These are phyloP conservation scores for Microdon myrmicae DNA, from an alignment of 2,888 invertebrate genomes.

Conservation along the genomic window DNA sequence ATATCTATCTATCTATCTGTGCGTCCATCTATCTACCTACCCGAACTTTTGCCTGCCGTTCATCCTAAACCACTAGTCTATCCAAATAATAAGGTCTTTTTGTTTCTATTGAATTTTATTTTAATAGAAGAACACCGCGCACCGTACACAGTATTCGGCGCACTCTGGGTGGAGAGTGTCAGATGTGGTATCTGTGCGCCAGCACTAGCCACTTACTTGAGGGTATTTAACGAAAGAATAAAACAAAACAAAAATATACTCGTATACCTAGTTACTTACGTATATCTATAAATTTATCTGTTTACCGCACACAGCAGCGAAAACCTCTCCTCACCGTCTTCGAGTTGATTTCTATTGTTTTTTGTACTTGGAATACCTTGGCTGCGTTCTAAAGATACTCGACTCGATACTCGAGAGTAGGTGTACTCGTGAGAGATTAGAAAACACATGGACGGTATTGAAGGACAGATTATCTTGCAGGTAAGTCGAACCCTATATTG, in stretches of 20 bases:
- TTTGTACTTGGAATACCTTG: constrained; percentile 27
- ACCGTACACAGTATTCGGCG: not conserved
- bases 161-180: constrained; percentile 5
- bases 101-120: constrained; percentile 2
- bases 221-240: no score
- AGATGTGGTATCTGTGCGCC: constrained; percentile 11
- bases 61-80: constrained; percentile 43
- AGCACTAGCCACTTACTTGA: constrained; percentile 27
- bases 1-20: constrained; percentile 19
- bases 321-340: constrained; percentile 44
- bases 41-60: constrained; percentile 30
- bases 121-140: constrained; percentile 30
- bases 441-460: constrained; percentile 33
- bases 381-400: constrained; percentile 24
- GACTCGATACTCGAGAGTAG: constrained; percentile 3
- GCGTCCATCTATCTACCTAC: constrained; percentile 37
- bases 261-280: constrained; percentile 43
- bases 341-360: constrained; percentile 34
- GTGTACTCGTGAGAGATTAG: constrained; percentile 25
- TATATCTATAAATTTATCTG: constrained; percentile 40
- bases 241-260: no score
- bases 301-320: constrained; percentile 33
- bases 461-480: constrained; percentile 49
- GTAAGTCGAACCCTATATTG: constrained; percentile 31
- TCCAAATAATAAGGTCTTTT: constrained; percentile 17